phyloP scores from a whole-genome alignment of 2,888 invertebrate genomes.

The Caenorhabditis japonica region DNA sequence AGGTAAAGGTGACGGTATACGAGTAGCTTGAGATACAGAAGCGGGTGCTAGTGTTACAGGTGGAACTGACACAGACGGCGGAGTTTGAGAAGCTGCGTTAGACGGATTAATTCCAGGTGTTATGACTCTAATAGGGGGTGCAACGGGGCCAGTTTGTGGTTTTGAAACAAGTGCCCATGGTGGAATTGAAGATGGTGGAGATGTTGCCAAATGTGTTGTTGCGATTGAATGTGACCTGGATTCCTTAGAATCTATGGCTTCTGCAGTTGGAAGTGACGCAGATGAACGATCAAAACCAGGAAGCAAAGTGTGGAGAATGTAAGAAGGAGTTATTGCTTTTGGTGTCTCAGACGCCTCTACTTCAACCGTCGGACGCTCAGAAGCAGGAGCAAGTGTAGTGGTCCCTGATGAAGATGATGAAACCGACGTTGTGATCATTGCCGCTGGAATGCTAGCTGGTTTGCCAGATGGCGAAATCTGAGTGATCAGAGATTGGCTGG shows the following conservation, averaged over 20 bases:
- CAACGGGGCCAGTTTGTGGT: neutral
- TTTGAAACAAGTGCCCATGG: constrained; percentile 11
- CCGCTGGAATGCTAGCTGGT: constrained; percentile 30
- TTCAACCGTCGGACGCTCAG: neutral
- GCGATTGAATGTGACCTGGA: too few species aligned
- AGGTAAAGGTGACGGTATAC: neutral
- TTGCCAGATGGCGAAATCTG: constrained; percentile 15
- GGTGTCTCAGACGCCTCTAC: neutral
- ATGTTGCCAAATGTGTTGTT: too few species aligned
- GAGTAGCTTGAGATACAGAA: neutral
- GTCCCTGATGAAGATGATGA: neutral
- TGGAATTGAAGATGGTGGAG: constrained; percentile 13
- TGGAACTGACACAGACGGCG: constrained; percentile 1
- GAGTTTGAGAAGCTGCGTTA: neutral
- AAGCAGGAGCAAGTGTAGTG: neutral
- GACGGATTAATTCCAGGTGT: too few species aligned
- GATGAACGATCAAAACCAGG: too few species aligned
- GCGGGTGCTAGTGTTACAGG: constrained; percentile 19
- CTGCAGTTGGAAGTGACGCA: neutral
- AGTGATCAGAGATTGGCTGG: constrained; percentile 25
- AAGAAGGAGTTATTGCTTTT: neutral
- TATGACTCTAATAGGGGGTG: too few species aligned
- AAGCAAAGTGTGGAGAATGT: too few species aligned
- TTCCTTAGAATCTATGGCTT: too few species aligned
- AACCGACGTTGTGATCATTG: constrained; percentile 20